Evolutionary conservation across 2,888 invertebrate genomes (phyloP).

Genomic region (Anthrax anthrax): DNA sequence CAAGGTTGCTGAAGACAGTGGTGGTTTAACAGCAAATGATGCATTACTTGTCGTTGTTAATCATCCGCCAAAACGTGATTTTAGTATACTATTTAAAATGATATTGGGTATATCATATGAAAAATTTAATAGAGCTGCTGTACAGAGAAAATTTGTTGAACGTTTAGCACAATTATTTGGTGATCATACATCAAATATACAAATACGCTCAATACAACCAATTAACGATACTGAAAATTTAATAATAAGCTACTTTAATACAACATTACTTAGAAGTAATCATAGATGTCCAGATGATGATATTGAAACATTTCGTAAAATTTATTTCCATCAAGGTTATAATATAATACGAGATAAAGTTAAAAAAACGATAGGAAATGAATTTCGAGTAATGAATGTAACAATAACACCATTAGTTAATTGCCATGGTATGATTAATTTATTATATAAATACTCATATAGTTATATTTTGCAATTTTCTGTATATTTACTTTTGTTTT

Average conservation of each 20-base stretch:
- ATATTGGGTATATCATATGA: constrained; percentile 56
- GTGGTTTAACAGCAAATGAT: constrained; percentile 61
- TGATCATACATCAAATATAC: constrained; percentile 57
- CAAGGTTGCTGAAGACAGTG: constrained; percentile 57
- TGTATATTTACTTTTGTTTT: neutral
- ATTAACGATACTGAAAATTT: constrained; percentile 42
- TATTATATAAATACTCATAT: neutral
- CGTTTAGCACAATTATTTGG: constrained; percentile 63
- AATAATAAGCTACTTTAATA: constrained; percentile 67
- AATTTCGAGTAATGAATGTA: constrained; percentile 44
- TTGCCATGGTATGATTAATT: constrained; percentile 37
- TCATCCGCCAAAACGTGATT: constrained; percentile 46
- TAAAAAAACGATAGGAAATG: constrained; percentile 43
- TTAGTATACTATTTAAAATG: constrained; percentile 68
- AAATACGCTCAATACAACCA: constrained; percentile 49
- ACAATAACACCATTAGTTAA: constrained; percentile 37
- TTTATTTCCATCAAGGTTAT: constrained; percentile 55
- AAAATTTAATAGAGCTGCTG: constrained; percentile 53
- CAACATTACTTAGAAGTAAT: constrained; percentile 37
- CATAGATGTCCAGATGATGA: constrained; percentile 60
- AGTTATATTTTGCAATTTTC: neutral
- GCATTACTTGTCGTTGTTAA: constrained; percentile 62
- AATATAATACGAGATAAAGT: constrained; percentile 38
- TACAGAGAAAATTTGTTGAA: constrained; percentile 69
- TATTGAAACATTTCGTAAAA: constrained; percentile 54